Percentiles rank a stretch among this genome's conserved stretches.
phyloP scores from a whole-genome alignment of 2,113 vertebrate genomes.

The Sakesphorus luctuosus region DNA sequence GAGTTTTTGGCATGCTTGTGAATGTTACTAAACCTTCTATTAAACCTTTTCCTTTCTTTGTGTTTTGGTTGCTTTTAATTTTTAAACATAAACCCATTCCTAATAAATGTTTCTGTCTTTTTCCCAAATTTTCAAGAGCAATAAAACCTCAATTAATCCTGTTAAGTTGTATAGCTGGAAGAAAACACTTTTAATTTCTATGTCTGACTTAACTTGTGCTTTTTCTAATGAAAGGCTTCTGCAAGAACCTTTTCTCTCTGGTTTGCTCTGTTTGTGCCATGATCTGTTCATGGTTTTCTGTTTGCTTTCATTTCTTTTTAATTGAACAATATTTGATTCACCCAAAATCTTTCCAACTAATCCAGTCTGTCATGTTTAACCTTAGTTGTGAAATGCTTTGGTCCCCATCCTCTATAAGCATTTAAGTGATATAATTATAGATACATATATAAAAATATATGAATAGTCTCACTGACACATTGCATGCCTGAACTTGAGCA shows the following conservation, averaged over 20 bases:
- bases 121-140: not conserved
- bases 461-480: not conserved
- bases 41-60: not conserved
- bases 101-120: not conserved
- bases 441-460: not conserved
- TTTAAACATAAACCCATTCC: not conserved
- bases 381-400: not conserved
- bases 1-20: slow-evolving; percentile 20
- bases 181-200: not conserved
- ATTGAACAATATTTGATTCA: not conserved
- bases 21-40: not conserved
- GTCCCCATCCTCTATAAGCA: not conserved
- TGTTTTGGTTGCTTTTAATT: not conserved
- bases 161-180: not conserved
- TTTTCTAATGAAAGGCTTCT: slow-evolving; percentile 1
- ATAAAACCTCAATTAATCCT: not conserved
- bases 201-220: not conserved
- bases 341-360: not conserved
- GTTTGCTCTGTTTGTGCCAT: slow-evolving; percentile 39
- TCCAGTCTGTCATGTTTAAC: not conserved
- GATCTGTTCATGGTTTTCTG: not conserved
- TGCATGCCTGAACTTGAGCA: slow-evolving; percentile 6
- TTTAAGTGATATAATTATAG: not conserved
- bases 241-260: not conserved
- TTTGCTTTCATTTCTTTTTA: slow-evolving; percentile 11